phyloP scores from a whole-genome alignment of 2,113 vertebrate species.

The Ancistrus triradiatus region DNA sequence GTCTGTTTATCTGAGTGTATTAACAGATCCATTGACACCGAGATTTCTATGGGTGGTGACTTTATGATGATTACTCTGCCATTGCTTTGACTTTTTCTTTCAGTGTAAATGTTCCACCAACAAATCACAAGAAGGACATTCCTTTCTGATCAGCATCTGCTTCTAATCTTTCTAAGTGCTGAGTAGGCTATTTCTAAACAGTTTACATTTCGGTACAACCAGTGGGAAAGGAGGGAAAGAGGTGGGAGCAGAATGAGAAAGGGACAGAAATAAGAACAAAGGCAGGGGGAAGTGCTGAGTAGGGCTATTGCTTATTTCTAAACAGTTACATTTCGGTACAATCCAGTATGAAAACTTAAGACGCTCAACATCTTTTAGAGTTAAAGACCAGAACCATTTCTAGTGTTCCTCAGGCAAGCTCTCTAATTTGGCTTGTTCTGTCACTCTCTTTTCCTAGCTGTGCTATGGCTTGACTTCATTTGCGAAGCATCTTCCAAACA shows the following conservation, averaged over 20 bases:
- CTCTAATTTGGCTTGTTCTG: slow-evolving; percentile 22
- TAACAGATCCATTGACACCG: slow-evolving; percentile 16
- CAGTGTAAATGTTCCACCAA: slow-evolving; percentile 29
- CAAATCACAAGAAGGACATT: slow-evolving; percentile 54
- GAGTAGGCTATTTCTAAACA: slow-evolving; percentile 75
- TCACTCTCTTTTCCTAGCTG: slow-evolving; percentile 11
- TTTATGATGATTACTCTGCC: background rate
- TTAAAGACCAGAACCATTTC: too few relatives aligned
- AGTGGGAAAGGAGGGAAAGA: slow-evolving; percentile 62
- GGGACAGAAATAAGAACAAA: too few relatives aligned
- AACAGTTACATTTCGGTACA: too few relatives aligned
- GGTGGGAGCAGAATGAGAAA: slow-evolving; percentile 5
- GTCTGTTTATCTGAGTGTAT: slow-evolving; percentile 6
- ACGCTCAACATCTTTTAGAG: too few relatives aligned
- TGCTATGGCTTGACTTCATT: background rate
- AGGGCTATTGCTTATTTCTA: too few relatives aligned
- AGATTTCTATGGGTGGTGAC: background rate
- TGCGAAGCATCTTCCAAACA: background rate
- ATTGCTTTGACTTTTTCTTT: slow-evolving; percentile 6
- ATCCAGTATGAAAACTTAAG: too few relatives aligned
- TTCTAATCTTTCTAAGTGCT: slow-evolving; percentile 70
- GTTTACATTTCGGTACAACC: slow-evolving; percentile 71
- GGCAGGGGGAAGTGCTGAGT: too few relatives aligned
- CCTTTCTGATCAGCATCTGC: slow-evolving; percentile 65
- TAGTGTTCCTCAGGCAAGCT: slow-evolving; percentile 5